Evolutionary conservation across 2,797 vertebrate species (phyloP).

Genomic region (Bradypodion ventrale): DNA sequence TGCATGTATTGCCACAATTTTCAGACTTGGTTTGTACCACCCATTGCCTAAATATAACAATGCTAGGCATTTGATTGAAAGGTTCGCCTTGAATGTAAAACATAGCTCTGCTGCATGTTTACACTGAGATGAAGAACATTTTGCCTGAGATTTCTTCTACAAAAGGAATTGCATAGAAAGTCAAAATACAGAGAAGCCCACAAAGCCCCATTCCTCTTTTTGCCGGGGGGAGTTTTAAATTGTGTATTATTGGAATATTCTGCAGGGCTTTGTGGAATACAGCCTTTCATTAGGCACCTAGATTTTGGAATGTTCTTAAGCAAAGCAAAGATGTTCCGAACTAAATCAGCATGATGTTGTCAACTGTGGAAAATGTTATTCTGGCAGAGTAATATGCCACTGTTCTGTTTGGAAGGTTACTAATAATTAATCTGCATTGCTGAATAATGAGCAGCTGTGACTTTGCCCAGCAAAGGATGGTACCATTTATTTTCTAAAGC

Average conservation of each 20-base stretch:
- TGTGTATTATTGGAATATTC: not conserved
- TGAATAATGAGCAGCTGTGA: not conserved
- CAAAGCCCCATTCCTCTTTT: not conserved
- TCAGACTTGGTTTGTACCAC: not conserved
- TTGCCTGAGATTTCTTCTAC: not conserved
- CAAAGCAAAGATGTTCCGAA: constrained; percentile 11
- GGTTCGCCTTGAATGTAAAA: too few relatives aligned
- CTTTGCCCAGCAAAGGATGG: not conserved
- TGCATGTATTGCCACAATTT: not conserved
- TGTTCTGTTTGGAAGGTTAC: constrained; percentile 11
- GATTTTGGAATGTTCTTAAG: constrained; percentile 11
- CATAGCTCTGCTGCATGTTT: too few relatives aligned
- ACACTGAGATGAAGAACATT: not conserved
- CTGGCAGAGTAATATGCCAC: constrained; percentile 3
- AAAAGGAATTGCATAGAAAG: not conserved
- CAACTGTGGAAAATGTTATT: constrained; percentile 23
- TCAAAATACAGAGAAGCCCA: not conserved
- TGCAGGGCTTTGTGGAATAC: not conserved
- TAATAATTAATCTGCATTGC: not conserved
- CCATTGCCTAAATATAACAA: too few relatives aligned
- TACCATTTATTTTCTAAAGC: not conserved
- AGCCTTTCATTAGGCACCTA: constrained; percentile 20
- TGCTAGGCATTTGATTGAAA: not conserved
- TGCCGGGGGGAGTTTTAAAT: not conserved
- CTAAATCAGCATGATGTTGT: constrained; percentile 12